Evolutionary conservation across 2,888 invertebrate species (phyloP), one percentile per base, ranked within the genome.

Genomic region (Pinctada fucata): DNA sequence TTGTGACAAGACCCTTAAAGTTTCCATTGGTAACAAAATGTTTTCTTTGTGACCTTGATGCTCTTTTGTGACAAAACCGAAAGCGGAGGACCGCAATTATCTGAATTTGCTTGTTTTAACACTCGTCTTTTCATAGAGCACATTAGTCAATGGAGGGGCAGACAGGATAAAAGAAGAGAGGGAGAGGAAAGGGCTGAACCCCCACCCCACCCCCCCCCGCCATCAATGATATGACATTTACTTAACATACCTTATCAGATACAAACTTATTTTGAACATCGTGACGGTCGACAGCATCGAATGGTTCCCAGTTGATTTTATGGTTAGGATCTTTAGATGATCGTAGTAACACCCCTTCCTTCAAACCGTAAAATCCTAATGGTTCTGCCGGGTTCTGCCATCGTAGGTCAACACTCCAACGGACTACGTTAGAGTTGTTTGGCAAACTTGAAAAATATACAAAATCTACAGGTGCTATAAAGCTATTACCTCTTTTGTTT

Each of bases 391-490:
- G 84, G 0, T 76, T 79, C 79, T 90, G 89, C 90, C 90, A 90
- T 10, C 91, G 83, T 6, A 91, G 81, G 80, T 91, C 91, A 6
- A 90, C 72, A 77, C 89, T 88, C 91, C 91, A 91, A 13, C 91
- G 85, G 51, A 90, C 87, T 8, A 84, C 83, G 63, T 88, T 82
- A 8, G 89, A 89, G 63, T 81, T 4, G 80, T 90, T 90, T 70
- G 83, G 81, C 52, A 90, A 76, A 75, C 90, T 90, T 47, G n/a
- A n/a, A n/a, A n/a, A n/a, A n/a, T 72, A 47, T 49, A 45, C 50
- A 51, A 48, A 48, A 67, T 45, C 31, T 71, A 51, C 16, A 31
- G 13, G n/a, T n/a, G n/a, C n/a, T n/a, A n/a, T n/a, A n/a, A n/a
- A n/a, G n/a, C n/a, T n/a, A n/a, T n/a, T n/a, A n/a, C 8, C 50